Evolutionary conservation across 2,797 vertebrate genomes (phyloP).

Genomic region (Australoheros facetus): DNA sequence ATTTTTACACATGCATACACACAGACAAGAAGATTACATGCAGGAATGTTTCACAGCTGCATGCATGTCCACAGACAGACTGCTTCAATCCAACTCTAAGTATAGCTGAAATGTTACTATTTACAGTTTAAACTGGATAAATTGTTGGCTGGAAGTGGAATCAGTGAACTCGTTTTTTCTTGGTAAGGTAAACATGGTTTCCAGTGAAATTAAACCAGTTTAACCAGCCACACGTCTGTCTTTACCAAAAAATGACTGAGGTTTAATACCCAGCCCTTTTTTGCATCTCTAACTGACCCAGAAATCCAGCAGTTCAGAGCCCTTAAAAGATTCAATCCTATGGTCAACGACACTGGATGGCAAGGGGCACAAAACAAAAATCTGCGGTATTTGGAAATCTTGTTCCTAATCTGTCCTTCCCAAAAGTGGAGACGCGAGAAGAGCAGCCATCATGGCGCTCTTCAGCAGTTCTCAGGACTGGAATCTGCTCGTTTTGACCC

Average conservation of each 20-base stretch:
- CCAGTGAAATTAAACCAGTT: neutral
- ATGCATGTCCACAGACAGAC: neutral
- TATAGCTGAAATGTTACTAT: too few relatives aligned
- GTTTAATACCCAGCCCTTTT: neutral
- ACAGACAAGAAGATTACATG: slow-evolving; percentile 2
- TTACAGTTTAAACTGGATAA: too few relatives aligned
- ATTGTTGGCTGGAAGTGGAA: neutral
- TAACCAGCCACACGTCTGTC: neutral
- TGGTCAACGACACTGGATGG: slow-evolving; percentile 52
- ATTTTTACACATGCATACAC: neutral
- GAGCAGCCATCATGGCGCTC: slow-evolving; percentile 51
- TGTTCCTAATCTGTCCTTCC: slow-evolving; percentile 61
- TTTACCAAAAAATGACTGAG: neutral
- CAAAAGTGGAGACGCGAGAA: slow-evolving; percentile 53
- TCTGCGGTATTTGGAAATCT: slow-evolving; percentile 49
- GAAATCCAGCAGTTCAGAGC: neutral
- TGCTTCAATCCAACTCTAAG: too few relatives aligned
- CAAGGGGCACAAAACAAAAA: slow-evolving; percentile 33
- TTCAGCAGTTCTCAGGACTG: slow-evolving; percentile 57
- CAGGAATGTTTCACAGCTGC: slow-evolving; percentile 13
- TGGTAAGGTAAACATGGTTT: neutral
- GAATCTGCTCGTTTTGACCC: slow-evolving; percentile 62
- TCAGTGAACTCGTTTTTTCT: neutral
- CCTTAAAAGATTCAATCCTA: neutral
- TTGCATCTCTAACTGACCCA: neutral